Percentiles rank a stretch among this genome's conserved stretches.
These are phyloP conservation scores for Perizoma flavofasciatum DNA, from an alignment of 2,888 invertebrate genomes.

Conservation along the genomic window DNA sequence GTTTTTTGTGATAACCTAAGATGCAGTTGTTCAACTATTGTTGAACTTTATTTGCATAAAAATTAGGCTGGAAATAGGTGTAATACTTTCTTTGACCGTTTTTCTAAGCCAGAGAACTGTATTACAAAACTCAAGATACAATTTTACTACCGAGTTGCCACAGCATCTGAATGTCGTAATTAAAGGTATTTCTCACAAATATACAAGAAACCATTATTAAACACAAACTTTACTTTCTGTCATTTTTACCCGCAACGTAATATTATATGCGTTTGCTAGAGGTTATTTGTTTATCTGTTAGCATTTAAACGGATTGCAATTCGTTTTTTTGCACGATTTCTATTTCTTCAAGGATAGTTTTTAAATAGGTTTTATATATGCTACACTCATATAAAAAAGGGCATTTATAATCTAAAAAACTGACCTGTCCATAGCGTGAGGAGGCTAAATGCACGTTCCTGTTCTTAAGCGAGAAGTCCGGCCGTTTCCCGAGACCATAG, in stretches of 20 bases:
- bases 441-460: slow-evolving; percentile 79
- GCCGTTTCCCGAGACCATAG: slow-evolving; percentile 77
- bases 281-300: no score
- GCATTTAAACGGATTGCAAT: no score
- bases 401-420: slow-evolving; percentile 33
- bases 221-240: no score
- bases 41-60: neutral
- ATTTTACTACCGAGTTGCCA: neutral
- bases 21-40: slow-evolving; percentile 1
- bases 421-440: slow-evolving; percentile 80
- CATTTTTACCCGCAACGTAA: no score
- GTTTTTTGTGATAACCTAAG: slow-evolving; percentile 1
- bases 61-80: slow-evolving; percentile 5
- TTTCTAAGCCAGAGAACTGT: neutral
- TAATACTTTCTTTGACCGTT: neutral
- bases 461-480: slow-evolving; percentile 77
- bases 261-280: no score
- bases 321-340: no score
- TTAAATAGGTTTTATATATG: no score
- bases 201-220: neutral
- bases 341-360: no score
- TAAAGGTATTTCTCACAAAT: neutral
- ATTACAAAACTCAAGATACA: neutral
- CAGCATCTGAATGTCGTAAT: neutral
- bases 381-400: no score